Evolutionary conservation across 2,888 invertebrate genomes (phyloP), one percentile per base, ranked within the genome.

Genomic region (Ennomos quercinarius): DNA sequence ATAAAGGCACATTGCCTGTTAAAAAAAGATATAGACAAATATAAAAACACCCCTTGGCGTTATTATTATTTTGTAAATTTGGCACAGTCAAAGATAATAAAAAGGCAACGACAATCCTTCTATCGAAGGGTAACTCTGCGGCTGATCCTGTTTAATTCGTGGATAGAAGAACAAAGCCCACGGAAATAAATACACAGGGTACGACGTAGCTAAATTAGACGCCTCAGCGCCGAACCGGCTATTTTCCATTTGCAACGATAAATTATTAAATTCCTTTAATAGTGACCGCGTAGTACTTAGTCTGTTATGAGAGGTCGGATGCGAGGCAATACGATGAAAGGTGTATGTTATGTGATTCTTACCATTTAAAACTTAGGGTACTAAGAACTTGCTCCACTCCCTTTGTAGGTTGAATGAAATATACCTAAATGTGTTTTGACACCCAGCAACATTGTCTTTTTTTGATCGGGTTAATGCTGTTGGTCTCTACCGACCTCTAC

Each of bases 101-200:
- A 27, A 6, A 27, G 27, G 27, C 2, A 27, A 27, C 27, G 5
- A 27, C 27, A 9, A 45, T 40, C 40, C 12, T 60, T 63, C 67
- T 66, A 39, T 53, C 46, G 9, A 17, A 9, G 11, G 12, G 17
- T 39, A 49, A 38, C 38, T 53, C 60, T 42, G 35, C 13, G 48
- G 45, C 17, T 74, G 74, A 78, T 80, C 76, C 77, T 72, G 76
- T 78, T 86, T 91, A 89, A 89, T 89, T 90, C 88, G 85, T 80
- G 86, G 85, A 88, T 89, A 89, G 85, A 89, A 89, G 89, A 89
- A 90, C 89, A 89, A 91, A 88, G 86, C 89, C 86, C 77, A 77
- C 77, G 72, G 79, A 87, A 89, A 90, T 89, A 90, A 89, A 91
- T 89, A 87, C 78, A 86, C 76, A 77, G 63, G 72, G 71, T 73